These are phyloP conservation scores for Micropoecilia bifurca DNA, from an alignment of 2,797 vertebrate genomes.

Conservation along the genomic window DNA sequence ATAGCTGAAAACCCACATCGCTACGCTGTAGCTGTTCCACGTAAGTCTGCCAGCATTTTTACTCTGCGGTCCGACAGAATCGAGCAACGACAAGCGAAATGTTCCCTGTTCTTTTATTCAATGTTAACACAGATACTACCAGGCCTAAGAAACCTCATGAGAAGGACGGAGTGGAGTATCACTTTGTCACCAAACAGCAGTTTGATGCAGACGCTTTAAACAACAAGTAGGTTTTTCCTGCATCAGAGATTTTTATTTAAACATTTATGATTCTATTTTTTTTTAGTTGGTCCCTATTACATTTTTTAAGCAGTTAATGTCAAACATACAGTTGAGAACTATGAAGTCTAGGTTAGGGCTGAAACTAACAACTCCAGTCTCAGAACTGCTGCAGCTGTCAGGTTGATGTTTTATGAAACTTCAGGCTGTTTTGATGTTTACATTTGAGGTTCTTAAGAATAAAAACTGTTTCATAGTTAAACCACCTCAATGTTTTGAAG, in stretches of 20 bases:
- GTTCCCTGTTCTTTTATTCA: neutral
- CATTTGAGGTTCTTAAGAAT: neutral
- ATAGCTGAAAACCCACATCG: slow-evolving; percentile 94
- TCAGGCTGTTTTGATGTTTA: neutral
- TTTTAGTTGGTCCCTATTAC: neutral
- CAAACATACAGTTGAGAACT: neutral
- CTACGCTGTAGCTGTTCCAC: slow-evolving; percentile 93
- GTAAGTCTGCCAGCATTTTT: slow-evolving; percentile 78
- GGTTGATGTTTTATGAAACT: neutral
- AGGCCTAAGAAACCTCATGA: slow-evolving; percentile 92
- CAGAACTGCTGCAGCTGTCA: neutral
- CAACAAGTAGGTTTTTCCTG: slow-evolving; percentile 86
- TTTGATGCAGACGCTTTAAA: slow-evolving; percentile 91
- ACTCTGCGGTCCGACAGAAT: neutral
- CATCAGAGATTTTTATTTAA: neutral
- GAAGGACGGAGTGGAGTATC: slow-evolving; percentile 95
- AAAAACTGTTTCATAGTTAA: neutral
- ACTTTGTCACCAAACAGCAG: slow-evolving; percentile 93
- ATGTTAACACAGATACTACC: slow-evolving; percentile 86
- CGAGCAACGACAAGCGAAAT: neutral
- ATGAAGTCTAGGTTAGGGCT: neutral
- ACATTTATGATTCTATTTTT: neutral
- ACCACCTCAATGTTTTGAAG: neutral
- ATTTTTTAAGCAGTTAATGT: neutral
- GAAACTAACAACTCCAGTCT: neutral